phyloP scores from a whole-genome alignment of 1,140 invertebrate genomes.

The Aricia agestis region DNA sequence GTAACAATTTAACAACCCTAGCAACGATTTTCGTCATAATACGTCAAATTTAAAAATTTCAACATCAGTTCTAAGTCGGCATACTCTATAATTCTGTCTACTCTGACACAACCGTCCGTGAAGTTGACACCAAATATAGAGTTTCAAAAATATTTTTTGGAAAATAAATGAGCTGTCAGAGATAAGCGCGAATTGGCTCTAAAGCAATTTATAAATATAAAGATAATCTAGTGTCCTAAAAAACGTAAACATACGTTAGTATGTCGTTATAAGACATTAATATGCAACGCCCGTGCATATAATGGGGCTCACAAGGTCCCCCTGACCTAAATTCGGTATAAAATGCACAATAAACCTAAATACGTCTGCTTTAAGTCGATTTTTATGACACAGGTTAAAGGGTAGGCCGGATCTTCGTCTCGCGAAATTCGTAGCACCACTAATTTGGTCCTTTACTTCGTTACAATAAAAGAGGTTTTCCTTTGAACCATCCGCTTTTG shows the following conservation, averaged over 20 bases:
- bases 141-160: neutral
- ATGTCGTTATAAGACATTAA: constrained; percentile 32
- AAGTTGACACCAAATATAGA: neutral
- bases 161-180: neutral
- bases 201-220: neutral
- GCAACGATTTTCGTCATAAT: too few species aligned
- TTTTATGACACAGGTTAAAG: constrained; percentile 51
- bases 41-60: too few species aligned
- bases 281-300: constrained; percentile 33
- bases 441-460: constrained; percentile 45
- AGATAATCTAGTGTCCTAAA: neutral
- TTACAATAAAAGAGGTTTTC: constrained; percentile 40
- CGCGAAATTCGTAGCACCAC: constrained; percentile 30
- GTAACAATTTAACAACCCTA: too few species aligned
- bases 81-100: too few species aligned
- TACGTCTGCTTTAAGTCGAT: constrained; percentile 37
- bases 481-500: constrained; percentile 44
- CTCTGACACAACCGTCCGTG: too few species aligned
- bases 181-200: neutral
- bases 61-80: too few species aligned
- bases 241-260: constrained; percentile 21
- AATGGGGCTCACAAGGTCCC: constrained; percentile 43
- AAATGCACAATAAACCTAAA: constrained; percentile 37
- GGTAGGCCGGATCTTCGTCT: constrained; percentile 48
- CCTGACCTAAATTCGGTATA: constrained; percentile 51